These are phyloP conservation scores for Salarias fasciatus DNA, from an alignment of 2,797 vertebrate genomes.

Conservation along the genomic window DNA sequence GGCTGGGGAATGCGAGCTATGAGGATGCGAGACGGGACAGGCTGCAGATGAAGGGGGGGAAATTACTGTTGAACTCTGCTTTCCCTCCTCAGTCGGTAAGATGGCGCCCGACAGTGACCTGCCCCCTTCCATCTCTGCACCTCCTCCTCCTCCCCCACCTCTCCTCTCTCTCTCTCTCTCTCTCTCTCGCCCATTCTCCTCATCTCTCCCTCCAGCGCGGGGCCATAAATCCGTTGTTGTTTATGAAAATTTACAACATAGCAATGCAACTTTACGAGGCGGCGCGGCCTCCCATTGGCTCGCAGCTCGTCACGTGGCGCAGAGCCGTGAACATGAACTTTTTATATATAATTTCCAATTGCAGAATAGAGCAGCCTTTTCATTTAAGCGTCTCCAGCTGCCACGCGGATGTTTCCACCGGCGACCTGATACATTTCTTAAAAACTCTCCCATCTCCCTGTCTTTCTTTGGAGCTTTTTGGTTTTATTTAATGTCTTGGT, in stretches of 20 bases:
- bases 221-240: constrained; percentile 99
- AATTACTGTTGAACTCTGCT: constrained; percentile 75
- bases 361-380: constrained; percentile 93
- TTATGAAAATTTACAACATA: constrained; percentile 99
- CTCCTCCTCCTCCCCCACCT: constrained; percentile 50
- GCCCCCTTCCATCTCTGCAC: constrained; percentile 76
- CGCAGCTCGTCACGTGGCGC: constrained; percentile 89
- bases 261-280: constrained; percentile 98
- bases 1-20: constrained; percentile 71
- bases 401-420: constrained; percentile 82
- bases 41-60: constrained; percentile 59
- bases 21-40: constrained; percentile 67
- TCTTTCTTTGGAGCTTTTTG: constrained; percentile 11
- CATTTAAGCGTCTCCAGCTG: constrained; percentile 87
- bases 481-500: constrained; percentile 47
- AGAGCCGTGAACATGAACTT: constrained; percentile 98
- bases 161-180: constrained; percentile 18
- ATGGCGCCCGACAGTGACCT: constrained; percentile 95
- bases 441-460: not conserved
- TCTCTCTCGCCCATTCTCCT: not conserved
- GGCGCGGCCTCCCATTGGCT: constrained; percentile 90
- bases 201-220: constrained; percentile 66
- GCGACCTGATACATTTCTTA: constrained; percentile 60
- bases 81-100: constrained; percentile 87
- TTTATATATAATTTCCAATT: constrained; percentile 98